Percentiles rank a stretch among this genome's conserved stretches.
These are phyloP conservation scores for Polyommatus icarus DNA, from an alignment of 2,888 invertebrate genomes.

Conservation along the genomic window DNA sequence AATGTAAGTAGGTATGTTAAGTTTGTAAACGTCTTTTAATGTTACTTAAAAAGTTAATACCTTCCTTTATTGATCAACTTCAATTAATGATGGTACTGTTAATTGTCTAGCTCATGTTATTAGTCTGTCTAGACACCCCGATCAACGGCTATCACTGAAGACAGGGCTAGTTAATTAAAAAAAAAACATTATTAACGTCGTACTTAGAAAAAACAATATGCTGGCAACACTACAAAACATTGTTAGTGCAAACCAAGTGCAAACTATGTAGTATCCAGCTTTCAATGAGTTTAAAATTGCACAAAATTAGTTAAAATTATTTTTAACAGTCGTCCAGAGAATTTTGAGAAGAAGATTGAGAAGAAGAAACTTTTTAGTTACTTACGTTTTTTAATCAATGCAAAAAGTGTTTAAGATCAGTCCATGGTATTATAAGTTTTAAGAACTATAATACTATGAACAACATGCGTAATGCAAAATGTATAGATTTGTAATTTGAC, in stretches of 20 bases:
- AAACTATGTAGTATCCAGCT: neutral
- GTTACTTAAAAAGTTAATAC: neutral
- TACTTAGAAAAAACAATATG: neutral
- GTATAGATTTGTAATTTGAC: neutral
- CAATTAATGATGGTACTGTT: constrained; percentile 3
- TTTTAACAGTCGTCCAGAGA: no score
- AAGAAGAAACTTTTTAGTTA: no score
- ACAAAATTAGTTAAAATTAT: neutral
- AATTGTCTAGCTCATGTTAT: constrained; percentile 24
- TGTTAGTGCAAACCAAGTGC: neutral
- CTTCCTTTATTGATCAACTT: neutral
- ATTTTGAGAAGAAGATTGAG: no score
- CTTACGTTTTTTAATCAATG: no score
- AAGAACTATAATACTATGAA: no score
- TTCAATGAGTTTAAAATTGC: neutral
- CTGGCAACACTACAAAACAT: neutral
- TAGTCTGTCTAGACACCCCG: constrained; percentile 27
- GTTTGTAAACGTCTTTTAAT: neutral
- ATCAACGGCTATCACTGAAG: constrained; percentile 12
- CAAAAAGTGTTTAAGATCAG: no score
- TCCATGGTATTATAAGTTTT: no score
- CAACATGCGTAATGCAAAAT: no score
- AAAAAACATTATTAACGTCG: constrained; percentile 1
- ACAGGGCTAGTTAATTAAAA: neutral
- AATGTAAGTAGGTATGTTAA: no score